A percentile compares a stretch with the other conserved stretches of the same genome.
Evolutionary conservation across 2,797 vertebrate species (phyloP).

Genomic region (Sebastes paucispinis): DNA sequence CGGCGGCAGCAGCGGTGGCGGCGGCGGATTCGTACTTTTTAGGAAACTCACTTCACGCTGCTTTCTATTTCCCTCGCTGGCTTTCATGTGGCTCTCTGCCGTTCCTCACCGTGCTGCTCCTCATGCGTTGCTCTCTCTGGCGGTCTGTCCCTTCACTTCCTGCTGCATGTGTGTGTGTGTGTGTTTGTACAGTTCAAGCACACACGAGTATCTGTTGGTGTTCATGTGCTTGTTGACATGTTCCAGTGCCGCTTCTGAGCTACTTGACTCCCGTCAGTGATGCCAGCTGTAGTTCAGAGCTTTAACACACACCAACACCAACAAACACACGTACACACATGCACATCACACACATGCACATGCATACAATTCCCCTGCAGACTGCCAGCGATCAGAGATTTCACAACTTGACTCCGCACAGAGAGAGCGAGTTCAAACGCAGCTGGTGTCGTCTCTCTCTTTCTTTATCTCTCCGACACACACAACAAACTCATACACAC

Average conservation of each 20-base stretch:
- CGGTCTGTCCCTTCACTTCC: conserved; percentile 11
- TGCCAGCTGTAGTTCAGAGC: neutral
- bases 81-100: conserved; percentile 5
- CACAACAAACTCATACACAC: neutral
- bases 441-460: neutral
- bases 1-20: no score
- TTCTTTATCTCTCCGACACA: neutral
- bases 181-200: neutral
- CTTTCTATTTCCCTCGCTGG: neutral
- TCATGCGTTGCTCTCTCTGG: neutral
- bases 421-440: conserved; percentile 13
- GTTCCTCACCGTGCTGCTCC: neutral
- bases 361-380: neutral
- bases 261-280: conserved; percentile 4
- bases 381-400: conserved; percentile 10
- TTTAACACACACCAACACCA: neutral
- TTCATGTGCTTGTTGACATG: conserved; percentile 26
- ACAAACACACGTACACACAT: neutral
- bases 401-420: neutral
- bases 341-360: neutral
- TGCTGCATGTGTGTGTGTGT: neutral
- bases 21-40: neutral
- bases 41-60: neutral
- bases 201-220: conserved; percentile 7
- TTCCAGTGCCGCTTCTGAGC: conserved; percentile 4